These are phyloP conservation scores for Takifugu ocellatus DNA, from an alignment of 2,797 vertebrate genomes.

Conservation along the genomic window DNA sequence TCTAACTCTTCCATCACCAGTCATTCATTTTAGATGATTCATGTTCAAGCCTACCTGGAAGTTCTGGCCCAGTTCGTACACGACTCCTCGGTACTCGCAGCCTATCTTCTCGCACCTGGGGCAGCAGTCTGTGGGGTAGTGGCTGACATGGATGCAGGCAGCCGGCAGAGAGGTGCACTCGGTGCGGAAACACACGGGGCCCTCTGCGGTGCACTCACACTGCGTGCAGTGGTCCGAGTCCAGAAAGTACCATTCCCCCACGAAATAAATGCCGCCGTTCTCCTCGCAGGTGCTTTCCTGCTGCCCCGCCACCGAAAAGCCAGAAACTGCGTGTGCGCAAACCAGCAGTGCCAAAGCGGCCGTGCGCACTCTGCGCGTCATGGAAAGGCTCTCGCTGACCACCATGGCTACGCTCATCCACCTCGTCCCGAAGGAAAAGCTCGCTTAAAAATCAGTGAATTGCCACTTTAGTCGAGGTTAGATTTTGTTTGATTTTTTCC, in stretches of 20 bases:
- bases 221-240: conserved; percentile 83
- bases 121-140: conserved; percentile 85
- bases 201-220: conserved; percentile 79
- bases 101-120: conserved; percentile 83
- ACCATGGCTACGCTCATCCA: conserved; percentile 24
- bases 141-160: conserved; percentile 86
- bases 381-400: conserved; percentile 11
- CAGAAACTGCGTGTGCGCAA: conserved; percentile 34
- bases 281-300: conserved; percentile 77
- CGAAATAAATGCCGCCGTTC: conserved; percentile 81
- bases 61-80: conserved; percentile 78
- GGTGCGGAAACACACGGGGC: conserved; percentile 74
- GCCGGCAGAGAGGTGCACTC: conserved; percentile 78
- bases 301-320: conserved; percentile 72
- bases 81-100: conserved; percentile 81
- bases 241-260: conserved; percentile 84
- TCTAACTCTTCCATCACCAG: not conserved
- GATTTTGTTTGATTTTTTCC: not conserved
- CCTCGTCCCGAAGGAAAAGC: not conserved
- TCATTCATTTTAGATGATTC: not conserved
- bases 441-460: not conserved
- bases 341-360: conserved; percentile 52
- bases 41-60: conserved; percentile 73
- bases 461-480: not conserved
- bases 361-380: conserved; percentile 30